Evolutionary conservation across 2,113 vertebrate species (phyloP).

Genomic region (Calidris pygmaea): DNA sequence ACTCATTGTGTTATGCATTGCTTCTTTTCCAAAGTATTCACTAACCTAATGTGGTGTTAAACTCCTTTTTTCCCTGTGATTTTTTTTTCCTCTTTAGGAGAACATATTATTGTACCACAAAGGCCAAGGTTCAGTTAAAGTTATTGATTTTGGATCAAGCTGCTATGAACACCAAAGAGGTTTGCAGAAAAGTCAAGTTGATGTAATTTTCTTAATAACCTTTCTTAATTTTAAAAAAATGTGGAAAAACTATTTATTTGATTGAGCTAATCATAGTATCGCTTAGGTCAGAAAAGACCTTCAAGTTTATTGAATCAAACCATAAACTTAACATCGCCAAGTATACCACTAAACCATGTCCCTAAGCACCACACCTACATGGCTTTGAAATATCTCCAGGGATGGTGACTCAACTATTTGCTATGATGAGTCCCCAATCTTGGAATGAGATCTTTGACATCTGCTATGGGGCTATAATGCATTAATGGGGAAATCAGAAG

Average conservation of each 20-base stretch:
- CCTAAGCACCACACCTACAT: not conserved
- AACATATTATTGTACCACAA: constrained; percentile 90
- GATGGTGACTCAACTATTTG: not conserved
- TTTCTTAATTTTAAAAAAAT: constrained; percentile 14
- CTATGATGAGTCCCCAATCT: not conserved
- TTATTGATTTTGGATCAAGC: constrained; percentile 96
- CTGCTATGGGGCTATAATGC: not conserved
- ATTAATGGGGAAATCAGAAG: not conserved
- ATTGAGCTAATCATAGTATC: not conserved
- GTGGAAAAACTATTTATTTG: not conserved
- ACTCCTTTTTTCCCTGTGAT: not conserved
- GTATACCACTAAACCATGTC: not conserved
- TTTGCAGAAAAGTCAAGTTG: constrained; percentile 71
- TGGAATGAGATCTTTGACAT: not conserved
- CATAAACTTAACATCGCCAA: not conserved
- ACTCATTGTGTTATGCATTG: not conserved
- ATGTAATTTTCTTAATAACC: constrained; percentile 66
- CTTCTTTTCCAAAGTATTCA: not conserved
- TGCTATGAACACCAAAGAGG: constrained; percentile 94
- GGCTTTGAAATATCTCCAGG: not conserved
- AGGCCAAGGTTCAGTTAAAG: constrained; percentile 91
- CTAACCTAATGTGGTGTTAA: not conserved
- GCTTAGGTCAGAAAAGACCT: not conserved
- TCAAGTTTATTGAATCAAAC: not conserved
- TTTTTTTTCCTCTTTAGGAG: constrained; percentile 75